Conservation (phyloP, 1,140 invertebrate species). For the Camponotus floridanus region DNA sequence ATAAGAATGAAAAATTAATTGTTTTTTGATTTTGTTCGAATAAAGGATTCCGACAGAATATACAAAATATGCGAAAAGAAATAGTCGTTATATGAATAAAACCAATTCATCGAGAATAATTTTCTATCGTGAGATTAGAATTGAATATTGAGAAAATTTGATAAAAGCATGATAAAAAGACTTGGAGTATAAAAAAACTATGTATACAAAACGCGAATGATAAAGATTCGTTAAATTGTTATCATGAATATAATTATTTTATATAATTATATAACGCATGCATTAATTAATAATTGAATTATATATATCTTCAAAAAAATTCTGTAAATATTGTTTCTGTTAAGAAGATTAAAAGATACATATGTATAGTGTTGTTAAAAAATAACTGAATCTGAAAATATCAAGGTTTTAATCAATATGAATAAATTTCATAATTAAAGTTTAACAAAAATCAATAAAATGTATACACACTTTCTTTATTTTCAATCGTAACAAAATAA, state of each 20-base stretch:
- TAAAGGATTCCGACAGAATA: constrained; percentile 26
- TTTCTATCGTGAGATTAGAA: not conserved
- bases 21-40: constrained; percentile 41
- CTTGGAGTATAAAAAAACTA: not conserved
- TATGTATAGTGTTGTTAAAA: not conserved
- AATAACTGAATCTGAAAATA: not conserved
- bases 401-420: constrained; percentile 13
- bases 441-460: not conserved
- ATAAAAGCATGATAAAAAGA: not conserved
- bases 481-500: not conserved
- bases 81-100: constrained; percentile 43
- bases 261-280: not conserved
- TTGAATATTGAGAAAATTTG: not conserved
- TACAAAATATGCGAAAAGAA: constrained; percentile 29
- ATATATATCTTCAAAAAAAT: not conserved
- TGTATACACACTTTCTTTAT: not conserved
- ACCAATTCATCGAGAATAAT: constrained; percentile 21
- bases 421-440: not conserved
- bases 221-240: not conserved
- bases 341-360: too few species aligned
- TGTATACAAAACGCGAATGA: not conserved
- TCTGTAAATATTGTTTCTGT: not conserved
- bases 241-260: not conserved
- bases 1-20: constrained; percentile 26
- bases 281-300: not conserved